Evolutionary conservation across 2,888 invertebrate species (phyloP).

Genomic region (Conops quadrifasciatus): DNA sequence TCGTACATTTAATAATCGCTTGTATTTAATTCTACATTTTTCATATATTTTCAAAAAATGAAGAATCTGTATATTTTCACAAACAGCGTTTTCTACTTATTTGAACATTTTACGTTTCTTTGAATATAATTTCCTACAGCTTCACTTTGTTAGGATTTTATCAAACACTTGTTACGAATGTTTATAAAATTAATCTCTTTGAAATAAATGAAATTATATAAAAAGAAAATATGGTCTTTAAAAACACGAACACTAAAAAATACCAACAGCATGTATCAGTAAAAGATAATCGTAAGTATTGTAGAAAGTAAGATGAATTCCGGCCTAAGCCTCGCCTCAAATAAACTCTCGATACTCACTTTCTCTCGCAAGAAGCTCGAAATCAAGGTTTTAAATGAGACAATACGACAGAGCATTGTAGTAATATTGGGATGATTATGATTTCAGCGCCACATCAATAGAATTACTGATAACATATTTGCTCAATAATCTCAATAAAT

Average conservation of each 20-base stretch:
- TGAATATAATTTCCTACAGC: not conserved
- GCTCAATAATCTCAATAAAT: not conserved
- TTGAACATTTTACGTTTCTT: not conserved
- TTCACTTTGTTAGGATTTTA: not conserved
- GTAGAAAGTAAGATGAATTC: too few species aligned
- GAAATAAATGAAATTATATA: slow-evolving; percentile 8
- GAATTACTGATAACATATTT: slow-evolving; percentile 8
- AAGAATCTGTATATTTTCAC: not conserved
- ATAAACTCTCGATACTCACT: too few species aligned
- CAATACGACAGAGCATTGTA: too few species aligned
- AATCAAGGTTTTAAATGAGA: too few species aligned
- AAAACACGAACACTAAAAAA: too few species aligned
- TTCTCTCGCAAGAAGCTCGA: too few species aligned
- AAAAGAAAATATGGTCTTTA: not conserved
- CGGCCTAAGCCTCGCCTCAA: too few species aligned
- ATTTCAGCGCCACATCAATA: not conserved
- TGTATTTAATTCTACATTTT: not conserved
- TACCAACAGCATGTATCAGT: too few species aligned
- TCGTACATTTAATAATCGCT: not conserved
- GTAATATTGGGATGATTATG: not conserved
- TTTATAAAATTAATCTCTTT: too few species aligned
- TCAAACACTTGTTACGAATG: not conserved
- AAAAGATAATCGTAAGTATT: too few species aligned
- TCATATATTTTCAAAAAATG: not conserved
- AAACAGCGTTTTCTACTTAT: not conserved